These are phyloP conservation scores for Drosophila rufa DNA, from an alignment of 1,140 invertebrate species.

Conservation along the genomic window DNA sequence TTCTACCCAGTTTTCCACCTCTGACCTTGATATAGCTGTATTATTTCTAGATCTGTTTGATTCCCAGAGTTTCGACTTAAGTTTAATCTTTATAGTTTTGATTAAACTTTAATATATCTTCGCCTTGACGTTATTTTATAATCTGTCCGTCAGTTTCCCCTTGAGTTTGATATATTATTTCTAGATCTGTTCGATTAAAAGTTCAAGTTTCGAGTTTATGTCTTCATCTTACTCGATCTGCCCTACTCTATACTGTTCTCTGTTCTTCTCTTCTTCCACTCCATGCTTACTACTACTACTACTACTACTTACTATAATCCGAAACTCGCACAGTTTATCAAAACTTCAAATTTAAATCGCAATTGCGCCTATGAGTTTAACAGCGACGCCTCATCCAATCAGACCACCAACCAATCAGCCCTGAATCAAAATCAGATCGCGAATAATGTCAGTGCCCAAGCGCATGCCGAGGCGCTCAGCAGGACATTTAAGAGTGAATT, in stretches of 20 bases:
- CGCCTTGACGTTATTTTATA: too few species aligned
- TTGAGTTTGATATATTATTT: slow-evolving; percentile 4
- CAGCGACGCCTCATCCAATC: slow-evolving; percentile 70
- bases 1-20: not conserved
- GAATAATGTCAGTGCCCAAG: slow-evolving; percentile 66
- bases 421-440: slow-evolving; percentile 73
- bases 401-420: slow-evolving; percentile 72
- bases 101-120: not conserved
- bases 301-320: slow-evolving; percentile 50
- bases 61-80: not conserved
- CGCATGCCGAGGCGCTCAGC: slow-evolving; percentile 75
- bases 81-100: not conserved
- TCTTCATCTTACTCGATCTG: slow-evolving; percentile 31
- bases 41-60: slow-evolving; percentile 4
- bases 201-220: not conserved
- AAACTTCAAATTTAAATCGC: slow-evolving; percentile 80
- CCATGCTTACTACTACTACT: slow-evolving; percentile 43
- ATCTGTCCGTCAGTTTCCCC: too few species aligned
- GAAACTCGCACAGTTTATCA: slow-evolving; percentile 74
- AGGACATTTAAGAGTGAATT: slow-evolving; percentile 82
- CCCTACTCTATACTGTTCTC: slow-evolving; percentile 52
- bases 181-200: not conserved
- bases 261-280: slow-evolving; percentile 52
- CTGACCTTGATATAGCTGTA: not conserved
- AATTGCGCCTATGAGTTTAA: slow-evolving; percentile 81